These are phyloP conservation scores for Cheilosia impressa DNA, from an alignment of 2,888 invertebrate genomes.

Conservation along the genomic window DNA sequence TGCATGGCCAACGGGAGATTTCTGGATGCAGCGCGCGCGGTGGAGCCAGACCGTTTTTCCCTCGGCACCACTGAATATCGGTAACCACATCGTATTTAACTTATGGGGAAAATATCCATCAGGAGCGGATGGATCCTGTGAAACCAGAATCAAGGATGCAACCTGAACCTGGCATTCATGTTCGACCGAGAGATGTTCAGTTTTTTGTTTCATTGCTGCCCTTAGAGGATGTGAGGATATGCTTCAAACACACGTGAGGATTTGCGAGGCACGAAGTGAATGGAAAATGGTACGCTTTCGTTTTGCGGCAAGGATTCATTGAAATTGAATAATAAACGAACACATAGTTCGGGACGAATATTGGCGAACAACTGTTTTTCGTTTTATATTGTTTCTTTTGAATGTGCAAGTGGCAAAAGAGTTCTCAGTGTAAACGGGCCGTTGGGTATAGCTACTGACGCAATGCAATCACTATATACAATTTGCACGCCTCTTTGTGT, in stretches of 20 bases:
- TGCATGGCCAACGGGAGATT: background rate
- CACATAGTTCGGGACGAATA: slow-evolving; percentile 1
- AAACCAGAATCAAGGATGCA: slow-evolving; percentile 33
- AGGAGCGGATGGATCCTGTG: slow-evolving; percentile 16
- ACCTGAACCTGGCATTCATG: slow-evolving; percentile 38
- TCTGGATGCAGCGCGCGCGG: background rate
- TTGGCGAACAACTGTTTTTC: background rate
- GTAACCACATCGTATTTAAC: slow-evolving; percentile 21
- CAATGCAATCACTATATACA: background rate
- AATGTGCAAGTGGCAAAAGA: slow-evolving; percentile 3
- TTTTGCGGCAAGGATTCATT: slow-evolving; percentile 11
- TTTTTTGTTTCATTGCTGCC: slow-evolving; percentile 6
- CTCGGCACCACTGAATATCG: slow-evolving; percentile 18
- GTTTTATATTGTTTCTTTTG: background rate
- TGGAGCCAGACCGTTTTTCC: background rate
- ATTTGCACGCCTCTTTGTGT: background rate
- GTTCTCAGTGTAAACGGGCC: background rate
- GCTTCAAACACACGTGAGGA: slow-evolving; percentile 16
- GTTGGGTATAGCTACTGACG: background rate
- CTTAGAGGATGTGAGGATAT: slow-evolving; percentile 7
- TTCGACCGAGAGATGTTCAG: background rate
- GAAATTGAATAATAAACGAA: slow-evolving; percentile 43
- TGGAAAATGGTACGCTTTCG: slow-evolving; percentile 6
- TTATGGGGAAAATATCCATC: slow-evolving; percentile 38
- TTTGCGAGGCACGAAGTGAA: slow-evolving; percentile 8